Evolutionary conservation across 2,113 vertebrate genomes (phyloP), one percentile per base, ranked within the genome.

Genomic region (Lucifuga dentata): DNA sequence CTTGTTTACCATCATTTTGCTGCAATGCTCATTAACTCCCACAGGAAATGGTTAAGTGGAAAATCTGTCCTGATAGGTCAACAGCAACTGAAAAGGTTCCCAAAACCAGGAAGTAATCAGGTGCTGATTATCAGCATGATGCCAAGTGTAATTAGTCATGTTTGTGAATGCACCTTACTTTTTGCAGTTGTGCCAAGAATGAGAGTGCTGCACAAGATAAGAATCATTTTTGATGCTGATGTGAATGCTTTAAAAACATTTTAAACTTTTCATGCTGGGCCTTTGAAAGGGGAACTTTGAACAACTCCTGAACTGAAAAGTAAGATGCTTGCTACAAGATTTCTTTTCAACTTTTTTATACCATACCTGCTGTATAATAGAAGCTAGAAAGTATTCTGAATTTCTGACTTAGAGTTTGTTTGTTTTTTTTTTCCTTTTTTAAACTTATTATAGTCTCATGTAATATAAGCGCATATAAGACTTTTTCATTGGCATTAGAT

Each of bases 71-170:
- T 76, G 73, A 81, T 82, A 85, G 88, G 89, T 87, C 85, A 85
- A 81, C 63, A 58, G 83, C 86, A 85, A 73, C 76, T 83, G 73
- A 83, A 86, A 89, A 87, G 86, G 86, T 86, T 85, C 50, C 78
- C 77, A 39, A 75, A 87, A 83, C 55, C 85, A 86, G 86, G 87
- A 88, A 87, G 78, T 72, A 85, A 89, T 89, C 81, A 84, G 53
- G 50, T 52, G 57, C 66, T 80, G 68, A 83, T 86, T 83, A 88
- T 85, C 63, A 85, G 73, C 77, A 77, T 62, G 51, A 84, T 76
- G 83, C 77, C 78, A 84, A 69, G 38, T 64, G 56, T 53, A 63
- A 86, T 87, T 80, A 84, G 13, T 8, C 11, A 21, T 16, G 20
- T 29, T 62, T 55, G 26, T 19, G 56, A 55, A 69, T 53, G 3